These are phyloP conservation scores for Pristionchus fissidentatus DNA, from an alignment of 2,888 invertebrate genomes.

Conservation along the genomic window DNA sequence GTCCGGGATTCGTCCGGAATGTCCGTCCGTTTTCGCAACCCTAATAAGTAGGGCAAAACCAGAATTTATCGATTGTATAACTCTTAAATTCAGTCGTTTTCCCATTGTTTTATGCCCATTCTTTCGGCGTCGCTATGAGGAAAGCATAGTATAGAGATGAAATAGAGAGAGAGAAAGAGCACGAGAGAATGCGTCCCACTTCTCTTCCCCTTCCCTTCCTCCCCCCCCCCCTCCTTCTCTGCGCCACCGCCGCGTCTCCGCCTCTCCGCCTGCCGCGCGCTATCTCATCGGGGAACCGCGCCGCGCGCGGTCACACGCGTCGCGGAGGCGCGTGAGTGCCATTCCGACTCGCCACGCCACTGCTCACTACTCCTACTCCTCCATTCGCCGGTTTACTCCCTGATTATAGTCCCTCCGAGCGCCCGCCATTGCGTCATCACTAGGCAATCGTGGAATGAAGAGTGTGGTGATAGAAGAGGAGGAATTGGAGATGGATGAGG, in stretches of 20 bases:
- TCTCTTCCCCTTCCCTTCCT: too few species aligned
- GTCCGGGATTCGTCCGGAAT: too few species aligned
- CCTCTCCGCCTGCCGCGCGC: conserved; percentile 3
- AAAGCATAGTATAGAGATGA: too few species aligned
- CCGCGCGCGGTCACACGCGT: conserved; percentile 44
- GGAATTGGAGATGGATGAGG: conserved; percentile 44
- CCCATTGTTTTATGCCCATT: too few species aligned
- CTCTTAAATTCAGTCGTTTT: too few species aligned
- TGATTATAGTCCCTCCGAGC: not conserved
- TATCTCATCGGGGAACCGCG: conserved; percentile 16
- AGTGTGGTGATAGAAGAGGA: conserved; percentile 3
- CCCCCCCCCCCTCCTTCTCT: conserved; percentile 1
- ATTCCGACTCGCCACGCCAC: not conserved
- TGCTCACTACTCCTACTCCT: too few species aligned
- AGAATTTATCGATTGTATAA: too few species aligned
- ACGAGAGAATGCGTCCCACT: too few species aligned
- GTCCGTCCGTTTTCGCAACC: too few species aligned
- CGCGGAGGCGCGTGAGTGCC: not conserved
- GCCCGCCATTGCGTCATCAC: not conserved
- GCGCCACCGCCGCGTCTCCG: not conserved
- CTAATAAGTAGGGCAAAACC: too few species aligned
- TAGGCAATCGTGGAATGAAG: not conserved
- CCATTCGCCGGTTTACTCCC: not conserved
- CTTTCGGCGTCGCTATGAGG: too few species aligned
- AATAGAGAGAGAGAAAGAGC: conserved; percentile 12